Evolutionary conservation across 2,113 vertebrate species (phyloP).

Genomic region (Poeciliopsis retropinna): DNA sequence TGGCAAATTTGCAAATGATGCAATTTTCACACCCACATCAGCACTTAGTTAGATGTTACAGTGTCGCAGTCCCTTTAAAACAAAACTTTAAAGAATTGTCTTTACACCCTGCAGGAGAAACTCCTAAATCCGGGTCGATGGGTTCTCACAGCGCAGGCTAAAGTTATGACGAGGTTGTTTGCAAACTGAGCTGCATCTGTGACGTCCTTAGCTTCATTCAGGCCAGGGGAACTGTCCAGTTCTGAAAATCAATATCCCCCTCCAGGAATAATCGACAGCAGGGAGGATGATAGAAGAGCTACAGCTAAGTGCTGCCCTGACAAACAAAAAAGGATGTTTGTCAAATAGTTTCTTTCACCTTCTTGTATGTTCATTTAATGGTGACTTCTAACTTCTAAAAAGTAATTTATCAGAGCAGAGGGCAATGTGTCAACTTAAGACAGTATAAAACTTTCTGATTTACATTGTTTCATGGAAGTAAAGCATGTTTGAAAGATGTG

Average conservation of each 20-base stretch:
- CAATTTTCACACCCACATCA: neutral
- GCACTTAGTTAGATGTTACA: neutral
- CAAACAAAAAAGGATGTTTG: constrained; percentile 45
- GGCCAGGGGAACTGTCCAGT: constrained; percentile 73
- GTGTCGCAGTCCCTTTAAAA: neutral
- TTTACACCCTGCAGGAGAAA: constrained; percentile 5
- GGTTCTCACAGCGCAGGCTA: constrained; percentile 21
- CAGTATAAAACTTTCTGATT: neutral
- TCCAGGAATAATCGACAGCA: constrained; percentile 66
- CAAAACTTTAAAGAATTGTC: constrained; percentile 22
- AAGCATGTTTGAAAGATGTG: neutral
- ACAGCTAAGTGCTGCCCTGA: constrained; percentile 28
- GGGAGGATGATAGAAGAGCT: constrained; percentile 1
- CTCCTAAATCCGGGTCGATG: constrained; percentile 32
- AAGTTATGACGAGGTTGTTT: constrained; percentile 62
- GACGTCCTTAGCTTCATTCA: constrained; percentile 57
- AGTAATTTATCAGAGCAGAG: neutral
- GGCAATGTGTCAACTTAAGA: neutral
- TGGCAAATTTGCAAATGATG: neutral
- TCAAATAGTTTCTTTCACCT: constrained; percentile 32
- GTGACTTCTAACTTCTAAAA: constrained; percentile 33
- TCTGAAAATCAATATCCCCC: constrained; percentile 74
- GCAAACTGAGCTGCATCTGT: constrained; percentile 56
- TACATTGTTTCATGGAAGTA: neutral
- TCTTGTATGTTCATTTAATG: constrained; percentile 15